Evolutionary conservation across 2,888 invertebrate genomes (phyloP), one percentile per base, ranked within the genome.

Genomic region (Monoplex corrugatus): DNA sequence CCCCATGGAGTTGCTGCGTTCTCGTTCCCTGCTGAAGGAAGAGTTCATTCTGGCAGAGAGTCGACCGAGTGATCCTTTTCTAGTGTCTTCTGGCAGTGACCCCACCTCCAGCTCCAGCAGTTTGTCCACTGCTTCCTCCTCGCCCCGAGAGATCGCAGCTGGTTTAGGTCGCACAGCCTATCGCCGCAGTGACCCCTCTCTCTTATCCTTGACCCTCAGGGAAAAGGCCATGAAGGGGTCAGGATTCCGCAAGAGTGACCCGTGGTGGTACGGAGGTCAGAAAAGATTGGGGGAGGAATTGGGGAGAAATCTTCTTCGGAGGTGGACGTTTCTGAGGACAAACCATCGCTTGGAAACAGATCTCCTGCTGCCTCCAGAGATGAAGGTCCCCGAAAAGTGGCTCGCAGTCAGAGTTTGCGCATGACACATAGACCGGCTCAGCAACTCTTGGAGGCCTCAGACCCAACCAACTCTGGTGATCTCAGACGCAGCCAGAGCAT

Each of bases 11-110:
- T 91, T 94, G 16, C 87, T 93, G 72, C 92, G 93, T 28, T 91
- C 93, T 35, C 92, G 93, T 63, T 93, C 95, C 32, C 91, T 95
- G 32, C 92, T 94, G 82, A 94, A 94, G 88, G 94, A 94, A 19
- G 93, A 94, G 75, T 95, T 95, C 91, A 91, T 94, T 80, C 92
- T 95, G 50, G 95, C 95, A 83, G 95, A 94, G 86, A 94, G 94
- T 82, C 93, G 95, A 40, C 94, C 95, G 13, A 93, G 92, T 86
- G 95, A 95, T 89, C 91, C 92, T 6, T 91, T 93, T 40, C 89
- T 92, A 16, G 90, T 90, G 23, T 93, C 94, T 8, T 93, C 93
- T 0, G 93, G 93, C 10, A 93, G 94, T 90, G 93, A 93, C 75
- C 92, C 92, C 3, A 86, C 93, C 19, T 93, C 93, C 23, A 93